phyloP scores from a whole-genome alignment of 2,888 invertebrate genomes.

The Himalopsyche japonica region DNA sequence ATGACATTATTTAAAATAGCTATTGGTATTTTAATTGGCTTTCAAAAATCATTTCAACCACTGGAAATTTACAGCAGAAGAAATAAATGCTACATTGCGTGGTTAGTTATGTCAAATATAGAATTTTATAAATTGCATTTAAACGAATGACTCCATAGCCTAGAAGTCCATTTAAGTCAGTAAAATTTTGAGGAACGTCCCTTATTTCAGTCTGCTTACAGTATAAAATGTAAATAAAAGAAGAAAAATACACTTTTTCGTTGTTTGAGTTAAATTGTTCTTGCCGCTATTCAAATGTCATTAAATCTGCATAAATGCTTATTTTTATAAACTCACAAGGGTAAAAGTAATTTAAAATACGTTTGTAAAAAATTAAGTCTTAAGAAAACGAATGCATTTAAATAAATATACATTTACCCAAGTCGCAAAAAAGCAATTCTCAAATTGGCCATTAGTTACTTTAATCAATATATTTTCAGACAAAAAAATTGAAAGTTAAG shows the following conservation, averaged over 20 bases:
- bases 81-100: no score
- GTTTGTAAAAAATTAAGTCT: not conserved
- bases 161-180: not conserved
- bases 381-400: not conserved
- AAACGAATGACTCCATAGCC: not conserved
- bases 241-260: not conserved
- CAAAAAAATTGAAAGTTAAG: not conserved
- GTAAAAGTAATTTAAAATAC: not conserved
- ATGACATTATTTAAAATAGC: no score
- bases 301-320: not conserved
- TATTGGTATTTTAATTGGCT: no score
- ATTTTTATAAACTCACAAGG: not conserved
- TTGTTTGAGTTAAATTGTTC: not conserved
- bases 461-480: not conserved
- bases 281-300: not conserved
- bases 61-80: no score
- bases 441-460: not conserved
- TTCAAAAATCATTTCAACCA: no score
- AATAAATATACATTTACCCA: not conserved
- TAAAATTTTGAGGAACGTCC: not conserved
- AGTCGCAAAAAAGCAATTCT: not conserved
- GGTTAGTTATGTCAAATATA: no score
- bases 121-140: not conserved
- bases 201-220: not conserved
- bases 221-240: not conserved